A percentile compares a stretch with the other conserved stretches of the same genome.
Conservation (phyloP, 2,113 vertebrate species). For the Upupa epops region DNA sequence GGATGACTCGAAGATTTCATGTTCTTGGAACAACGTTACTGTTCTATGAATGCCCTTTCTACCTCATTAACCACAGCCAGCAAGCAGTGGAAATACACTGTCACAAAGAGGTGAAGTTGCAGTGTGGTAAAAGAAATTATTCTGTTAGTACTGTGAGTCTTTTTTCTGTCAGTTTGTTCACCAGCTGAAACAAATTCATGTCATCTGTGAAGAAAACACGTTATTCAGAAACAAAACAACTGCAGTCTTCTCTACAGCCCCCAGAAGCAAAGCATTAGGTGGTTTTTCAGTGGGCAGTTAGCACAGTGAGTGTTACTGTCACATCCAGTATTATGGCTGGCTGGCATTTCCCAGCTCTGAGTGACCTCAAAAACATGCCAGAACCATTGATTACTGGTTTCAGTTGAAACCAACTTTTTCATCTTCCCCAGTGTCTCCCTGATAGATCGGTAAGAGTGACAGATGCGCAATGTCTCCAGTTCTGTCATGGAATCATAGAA, state of each 20-base stretch:
- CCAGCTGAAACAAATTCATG: neutral
- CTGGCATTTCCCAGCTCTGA: neutral
- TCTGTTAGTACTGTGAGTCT: neutral
- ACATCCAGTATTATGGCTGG: neutral
- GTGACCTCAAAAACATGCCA: neutral
- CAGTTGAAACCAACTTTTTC: neutral
- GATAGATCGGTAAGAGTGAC: neutral
- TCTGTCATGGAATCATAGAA: too few relatives aligned
- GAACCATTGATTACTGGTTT: neutral
- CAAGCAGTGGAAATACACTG: neutral
- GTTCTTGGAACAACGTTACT: neutral
- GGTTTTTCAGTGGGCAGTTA: neutral
- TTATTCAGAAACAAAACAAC: neutral
- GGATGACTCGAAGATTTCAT: neutral
- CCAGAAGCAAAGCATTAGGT: neutral
- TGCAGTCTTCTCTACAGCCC: neutral
- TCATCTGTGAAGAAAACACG: neutral
- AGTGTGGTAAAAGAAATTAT: neutral
- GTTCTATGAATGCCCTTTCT: slow-evolving; percentile 20
- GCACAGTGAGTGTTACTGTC: neutral
- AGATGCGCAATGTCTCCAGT: neutral
- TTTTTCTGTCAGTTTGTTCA: neutral
- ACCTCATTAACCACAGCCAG: neutral
- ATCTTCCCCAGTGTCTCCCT: neutral
- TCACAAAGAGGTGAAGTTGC: neutral